Evolutionary conservation across 2,797 vertebrate genomes (phyloP).

Genomic region (Dicrostonyx torquatus): DNA sequence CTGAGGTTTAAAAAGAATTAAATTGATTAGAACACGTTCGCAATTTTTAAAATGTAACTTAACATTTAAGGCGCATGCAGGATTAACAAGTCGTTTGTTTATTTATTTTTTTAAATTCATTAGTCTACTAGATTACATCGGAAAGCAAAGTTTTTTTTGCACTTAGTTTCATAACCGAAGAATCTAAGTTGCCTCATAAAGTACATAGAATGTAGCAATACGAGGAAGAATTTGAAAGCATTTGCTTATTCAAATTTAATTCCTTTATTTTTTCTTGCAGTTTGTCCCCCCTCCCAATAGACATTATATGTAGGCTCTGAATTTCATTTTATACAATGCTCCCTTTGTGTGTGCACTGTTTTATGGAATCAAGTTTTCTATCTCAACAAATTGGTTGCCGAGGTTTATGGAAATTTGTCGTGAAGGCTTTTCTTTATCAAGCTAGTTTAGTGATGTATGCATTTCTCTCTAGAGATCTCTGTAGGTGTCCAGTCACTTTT

Average conservation of each 20-base stretch:
- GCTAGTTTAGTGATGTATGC: neutral
- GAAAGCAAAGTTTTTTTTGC: constrained; percentile 34
- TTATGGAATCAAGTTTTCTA: constrained; percentile 48
- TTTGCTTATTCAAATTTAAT: constrained; percentile 18
- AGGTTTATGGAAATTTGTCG: constrained; percentile 63
- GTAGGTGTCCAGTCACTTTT: neutral
- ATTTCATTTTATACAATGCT: neutral
- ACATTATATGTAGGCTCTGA: neutral
- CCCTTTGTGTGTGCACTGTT: neutral
- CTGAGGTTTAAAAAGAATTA: neutral
- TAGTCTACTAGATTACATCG: neutral
- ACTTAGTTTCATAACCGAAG: neutral
- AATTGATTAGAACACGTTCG: neutral
- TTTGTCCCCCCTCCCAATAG: neutral
- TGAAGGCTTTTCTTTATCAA: constrained; percentile 39
- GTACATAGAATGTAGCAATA: neutral
- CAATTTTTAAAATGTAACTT: neutral
- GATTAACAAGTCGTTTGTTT: neutral
- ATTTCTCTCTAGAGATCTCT: constrained; percentile 1
- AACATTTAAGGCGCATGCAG: neutral
- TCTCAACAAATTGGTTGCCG: constrained; percentile 42
- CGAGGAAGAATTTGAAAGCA: neutral
- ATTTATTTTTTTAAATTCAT: neutral
- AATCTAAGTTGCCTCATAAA: neutral
- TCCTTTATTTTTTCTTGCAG: neutral